Base-by-base conservation (phyloP, 1,140 invertebrate genomes). In the Drosophila paulistorum region DNA sequence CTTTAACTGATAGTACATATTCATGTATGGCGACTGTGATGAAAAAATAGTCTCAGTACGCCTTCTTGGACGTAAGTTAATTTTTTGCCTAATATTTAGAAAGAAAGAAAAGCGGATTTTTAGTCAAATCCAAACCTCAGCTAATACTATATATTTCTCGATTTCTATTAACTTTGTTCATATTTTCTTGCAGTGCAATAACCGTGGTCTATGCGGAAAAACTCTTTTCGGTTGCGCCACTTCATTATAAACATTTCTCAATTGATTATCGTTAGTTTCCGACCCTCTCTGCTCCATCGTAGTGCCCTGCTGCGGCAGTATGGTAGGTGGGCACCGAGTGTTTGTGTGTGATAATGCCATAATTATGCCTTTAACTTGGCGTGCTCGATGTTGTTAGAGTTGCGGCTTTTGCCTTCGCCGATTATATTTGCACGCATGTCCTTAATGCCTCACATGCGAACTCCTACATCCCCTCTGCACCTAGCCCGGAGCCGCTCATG, bases 231-330 rank as follows among this genome's bases (percentile, higher is more conserved):
- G 72, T 70, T 65, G 84, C 76, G 57, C 83, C 83, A 87, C 83
- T 86, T 86, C 83, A 87, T 86, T 86, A 87, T 86, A 87, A 82
- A 87, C 83, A 87, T 87, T 86, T 86, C 83, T 86, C 83, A 86
- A 86, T 86, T 86, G 83, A 86, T 86, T 87, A 86, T 86, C 83
- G 83, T 87, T 87, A 87, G 79, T 73, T 86, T 62, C 57, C 67
- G 6, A 30, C 30, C 6, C 6, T 30, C 57, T 9, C 45, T n/a
- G 4, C 17, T 23, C 7, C 10, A 7, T 4, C 11, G 9, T 23
- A 9, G 6, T 17, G 7, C 7, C 7, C 14, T 9, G 9, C 45
- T 51, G 7, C 6, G 14, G 0, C 14, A 20, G 6, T 51, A 51
- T 51, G 17, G 51, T 54, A 61, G 45, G 64, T 64, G 71, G 62